Evolutionary conservation across 2,888 invertebrate genomes (phyloP), one percentile per base, ranked within the genome.

Genomic region (Mimas tiliae): DNA sequence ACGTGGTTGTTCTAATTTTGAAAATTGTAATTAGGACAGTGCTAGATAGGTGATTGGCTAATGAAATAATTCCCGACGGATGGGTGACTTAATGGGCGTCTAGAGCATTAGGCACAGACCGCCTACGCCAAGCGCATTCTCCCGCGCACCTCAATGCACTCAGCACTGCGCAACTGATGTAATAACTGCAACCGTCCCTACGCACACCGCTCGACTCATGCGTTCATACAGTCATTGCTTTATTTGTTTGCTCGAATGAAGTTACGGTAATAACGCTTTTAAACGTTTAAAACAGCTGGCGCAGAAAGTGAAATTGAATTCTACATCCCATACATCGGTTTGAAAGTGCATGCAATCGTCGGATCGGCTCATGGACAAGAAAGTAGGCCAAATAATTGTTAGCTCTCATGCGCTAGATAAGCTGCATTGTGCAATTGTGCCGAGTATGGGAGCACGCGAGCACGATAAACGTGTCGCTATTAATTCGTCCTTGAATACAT

Each of bases 401-500:
- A 79, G 80, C 81, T 89, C 86, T 84, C 84, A 80, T 84, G 84
- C 77, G 83, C 86, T 84, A 89, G 88, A 88, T 90, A 90, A 89
- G 87, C 85, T 88, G 88, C 89, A 88, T 89, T 90, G 90, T 89
- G 90, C 90, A 90, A 91, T 81, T 82, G 77, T 73, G 68, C 70
- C 71, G 82, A 78, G 82, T 81, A 87, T 85, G 84, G 87, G 85
- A 82, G 82, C 79, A 75, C 76, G 75, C 75, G 68, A 70, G 70
- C 81, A 82, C 86, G 87, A 88, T 86, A 82, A 85, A 87, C 84
- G 85, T 82, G 84, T 79, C 77, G 79, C 86, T 89, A 90, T 91
- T 90, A 86, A 91, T 86, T 83, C 82, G 91, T 88, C 92, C 92
- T 92, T 91, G 90, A 82, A 77, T 73, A 76, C 82, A 86, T 85